Base-by-base conservation (phyloP, 2,888 invertebrate species). In the Plagiodera versicolora region DNA sequence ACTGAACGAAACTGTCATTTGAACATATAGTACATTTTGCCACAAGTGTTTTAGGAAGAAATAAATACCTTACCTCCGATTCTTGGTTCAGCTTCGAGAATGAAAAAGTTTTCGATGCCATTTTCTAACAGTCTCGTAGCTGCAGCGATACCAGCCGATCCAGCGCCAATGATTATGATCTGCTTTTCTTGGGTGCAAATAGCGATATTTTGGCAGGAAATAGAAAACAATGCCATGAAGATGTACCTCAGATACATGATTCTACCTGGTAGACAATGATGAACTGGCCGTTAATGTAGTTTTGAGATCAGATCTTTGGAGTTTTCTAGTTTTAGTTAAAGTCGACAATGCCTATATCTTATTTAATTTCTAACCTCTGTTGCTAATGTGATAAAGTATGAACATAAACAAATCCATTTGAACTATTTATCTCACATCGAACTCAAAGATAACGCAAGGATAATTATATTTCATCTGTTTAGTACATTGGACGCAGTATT, bases 121-220 rank as follows among this genome's bases (percentile, higher is more conserved):
- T 77, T 78, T 67, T 82, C 77, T 2, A 81, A 63, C 8, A 86
- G 72, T 63, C 78, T 78, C 6, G 80, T 75, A 8, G 84, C 84
- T n/a, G 85, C 84, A 11, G 85, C 82, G 48, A 85, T 78, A 11
- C 62, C 63, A 35, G 61, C 56, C 1, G 58, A 17, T 45, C 65
- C 65, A 28, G 66, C 64, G 6, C 66, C 70, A 49, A 65, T 49
- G 18, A 66, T 58, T 4, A 66, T 53, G 2, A 51, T 39, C 14
- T n/a, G 39, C 4, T 39, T 39, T 6, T 39, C 39, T 24, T 5
- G 24, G 3, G 4, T 24, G 24, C 4, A 24, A 24, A 5, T 3
- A 6, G 24, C 24, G 24, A 24, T 5, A 24, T 6, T 24, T 24
- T 39, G n/a, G 39, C 8, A 39, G 2, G 14, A 14, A 3, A 39